Evolutionary conservation across 2,888 invertebrate species (phyloP).

Genomic region (Clepsis dumicolana): DNA sequence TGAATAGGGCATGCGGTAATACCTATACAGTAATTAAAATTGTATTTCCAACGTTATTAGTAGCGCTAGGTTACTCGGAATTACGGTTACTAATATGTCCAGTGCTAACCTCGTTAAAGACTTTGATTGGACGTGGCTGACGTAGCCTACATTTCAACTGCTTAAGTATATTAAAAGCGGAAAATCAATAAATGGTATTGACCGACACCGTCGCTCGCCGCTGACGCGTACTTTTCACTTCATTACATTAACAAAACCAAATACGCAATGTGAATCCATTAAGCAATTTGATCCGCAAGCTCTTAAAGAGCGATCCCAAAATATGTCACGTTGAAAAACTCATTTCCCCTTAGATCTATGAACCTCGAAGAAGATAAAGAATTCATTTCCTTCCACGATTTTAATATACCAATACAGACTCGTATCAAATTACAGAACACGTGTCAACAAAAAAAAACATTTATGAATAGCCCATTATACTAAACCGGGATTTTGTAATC

Average conservation of each 20-base stretch:
- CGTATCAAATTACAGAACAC: constrained; percentile 17
- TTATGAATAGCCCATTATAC: constrained; percentile 58
- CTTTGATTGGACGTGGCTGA: constrained; percentile 40
- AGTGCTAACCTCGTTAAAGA: constrained; percentile 41
- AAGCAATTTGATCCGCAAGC: constrained; percentile 32
- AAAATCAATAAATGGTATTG: constrained; percentile 43
- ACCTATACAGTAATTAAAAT: constrained; percentile 5
- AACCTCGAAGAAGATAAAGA: constrained; percentile 22
- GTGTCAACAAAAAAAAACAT: constrained; percentile 47
- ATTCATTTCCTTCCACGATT: constrained; percentile 26
- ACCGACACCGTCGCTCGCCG: constrained; percentile 25
- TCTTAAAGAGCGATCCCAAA: constrained; percentile 8
- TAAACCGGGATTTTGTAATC: constrained; percentile 67
- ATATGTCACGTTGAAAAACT: constrained; percentile 17
- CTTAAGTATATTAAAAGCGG: constrained; percentile 37
- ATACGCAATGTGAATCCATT: constrained; percentile 21
- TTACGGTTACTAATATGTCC: constrained; percentile 34
- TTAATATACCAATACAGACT: constrained; percentile 20
- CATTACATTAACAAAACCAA: constrained; percentile 23
- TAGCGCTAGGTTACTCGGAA: constrained; percentile 23
- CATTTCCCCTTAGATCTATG: constrained; percentile 29
- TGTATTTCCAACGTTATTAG: constrained; percentile 5
- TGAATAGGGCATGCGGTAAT: background rate
- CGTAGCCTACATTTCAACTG: constrained; percentile 42
- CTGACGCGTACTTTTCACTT: constrained; percentile 31